Evolutionary conservation across 2,113 vertebrate genomes (phyloP), one percentile per base, ranked within the genome.

Genomic region (Tychaedon coryphoeus): DNA sequence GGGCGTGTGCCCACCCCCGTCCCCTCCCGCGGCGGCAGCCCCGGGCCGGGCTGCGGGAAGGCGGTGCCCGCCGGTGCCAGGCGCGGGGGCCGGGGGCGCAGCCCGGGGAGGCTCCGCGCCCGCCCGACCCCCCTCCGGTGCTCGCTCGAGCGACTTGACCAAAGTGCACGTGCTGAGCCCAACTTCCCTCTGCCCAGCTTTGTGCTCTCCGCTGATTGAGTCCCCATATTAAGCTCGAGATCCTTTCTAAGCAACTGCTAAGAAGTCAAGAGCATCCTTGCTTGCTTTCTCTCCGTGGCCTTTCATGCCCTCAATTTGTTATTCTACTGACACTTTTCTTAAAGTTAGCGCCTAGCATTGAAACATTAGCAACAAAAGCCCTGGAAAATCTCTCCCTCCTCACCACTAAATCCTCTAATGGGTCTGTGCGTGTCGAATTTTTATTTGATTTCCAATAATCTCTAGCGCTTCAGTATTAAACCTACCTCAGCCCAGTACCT

Each of bases 191-290:
- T 92, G 58, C 93, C 76, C 88, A 90, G 91, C 92, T 97, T 95
- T 97, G 95, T 96, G 96, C 94, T 95, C 90, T 67, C 78, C 64
- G 42, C 91, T 75, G 86, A 97, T 93, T 91, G 95, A 96, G 90
- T 65, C 85, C 81, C 88, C 88, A 70, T 80, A 90, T 97, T 97
- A 96, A 97, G 95, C 97, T 76, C 87, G 95, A 95, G 96, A 90
- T 96, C 95, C 95, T 97, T 96, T 94, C 97, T 97, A 94, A 97
- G 92, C 93, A 91, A 96, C 93, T 92, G 97, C 96, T 97, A 96
- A 98, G 97, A 98, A 98, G 97, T 98, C 97, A 98, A 98, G 97
- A 98, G 98, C 97, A 96, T 97, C 97, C 93, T 97, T 85, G 88
- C 96, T 90, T 83, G 97, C 96, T 93, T 96, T 96, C 96, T 97